Base-by-base conservation (phyloP, 2,113 vertebrate species). In the Okapia johnstoni region DNA sequence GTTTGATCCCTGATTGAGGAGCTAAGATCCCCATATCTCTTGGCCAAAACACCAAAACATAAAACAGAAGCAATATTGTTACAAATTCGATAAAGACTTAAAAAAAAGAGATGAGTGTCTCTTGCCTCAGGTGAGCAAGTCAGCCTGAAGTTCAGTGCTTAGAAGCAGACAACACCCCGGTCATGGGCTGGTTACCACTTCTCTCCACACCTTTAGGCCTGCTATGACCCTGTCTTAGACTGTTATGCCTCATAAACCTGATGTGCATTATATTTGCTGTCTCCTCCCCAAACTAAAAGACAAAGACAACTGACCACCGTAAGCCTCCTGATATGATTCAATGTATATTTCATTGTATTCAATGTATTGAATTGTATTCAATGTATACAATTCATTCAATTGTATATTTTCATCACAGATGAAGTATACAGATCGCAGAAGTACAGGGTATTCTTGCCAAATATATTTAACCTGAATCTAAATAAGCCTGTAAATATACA, bases 401-500 rank as follows among this genome's bases (percentile, higher is more conserved):
- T 73, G 66, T 73, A 73, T 40, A 40, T 23, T 73, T 36, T 73
- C 11, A 77, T 54, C 57, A 57, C 33, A 58, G 85, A 63, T 40
- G 25, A 89, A 85, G 52, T 7, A 76, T 28, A 80, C 26, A 66
- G 60, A 87, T 55, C 63, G 60, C 55, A n/a, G 87, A 81, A 84
- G 66, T 63, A 79, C 85, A 58, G 5, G 15, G 8, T 80, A 79
- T 84, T 95, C 87, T 43, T 87, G 85, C 85, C 36, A 94, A 90
- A 94, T 89, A 58, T 40, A 48, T 90, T 86, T 87, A 92, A 46
- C 40, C 23, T 57, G 46, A 90, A 95, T 94, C 63, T 80, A 79
- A 93, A 48, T 90, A 92, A 94, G 48, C 63, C 50, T 96, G 92
- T 97, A 92, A 90, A 92, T n/a, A 48, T 83, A 83, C 70, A 25